Evolutionary conservation across 2,113 vertebrate genomes (phyloP), one percentile per base, ranked within the genome.

Genomic region (Suncus etruscus): DNA sequence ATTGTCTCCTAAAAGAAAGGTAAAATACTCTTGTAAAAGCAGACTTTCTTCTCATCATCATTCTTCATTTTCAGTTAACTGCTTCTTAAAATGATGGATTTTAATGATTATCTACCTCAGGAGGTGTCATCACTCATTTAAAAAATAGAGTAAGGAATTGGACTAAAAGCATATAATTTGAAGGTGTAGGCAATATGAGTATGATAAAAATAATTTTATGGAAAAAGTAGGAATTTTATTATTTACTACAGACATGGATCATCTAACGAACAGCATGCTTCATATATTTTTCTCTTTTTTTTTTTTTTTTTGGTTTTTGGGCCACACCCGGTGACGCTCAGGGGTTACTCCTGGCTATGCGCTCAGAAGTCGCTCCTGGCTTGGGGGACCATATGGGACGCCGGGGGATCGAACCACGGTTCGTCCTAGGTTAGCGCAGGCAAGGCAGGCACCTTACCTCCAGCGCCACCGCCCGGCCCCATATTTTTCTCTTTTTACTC

Each of bases 21-120:
- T 51, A 77, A 65, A 91, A 54, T 70, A 39, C 1, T 65, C 27
- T 78, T 82, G 20, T 85, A 68, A 94, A 94, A 80, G n/a, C 48
- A 73, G 69, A 72, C 1, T 90, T 12, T 76, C 24, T 20, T 87
- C 54, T 84, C 8, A n/a, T 81, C 58, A 76, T 32, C 83, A 80
- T 80, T 88, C 61, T 83, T 93, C n/a, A 88, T n/a, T 93, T 91
- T 83, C 31, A 70, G 12, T 47, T 31, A 66, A 77, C 8, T 58
- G 20, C 47, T 86, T 87, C 86, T 77, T 32, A 89, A 87, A 91
- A n/a, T 93, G 80, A 93, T 87, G n/a, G 72, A 76, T 90, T 20
- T 48, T 92, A 87, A 86, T 29, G 70, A 75, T 90, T 39, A 77
- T 74, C 18, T 92, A 90, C 85, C 81, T 90, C 87, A 83, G 74